A percentile compares a stretch with the other conserved stretches of the same genome.
phyloP scores from a whole-genome alignment of 1,140 invertebrate genomes.

The Meloidogyne floridensis region DNA sequence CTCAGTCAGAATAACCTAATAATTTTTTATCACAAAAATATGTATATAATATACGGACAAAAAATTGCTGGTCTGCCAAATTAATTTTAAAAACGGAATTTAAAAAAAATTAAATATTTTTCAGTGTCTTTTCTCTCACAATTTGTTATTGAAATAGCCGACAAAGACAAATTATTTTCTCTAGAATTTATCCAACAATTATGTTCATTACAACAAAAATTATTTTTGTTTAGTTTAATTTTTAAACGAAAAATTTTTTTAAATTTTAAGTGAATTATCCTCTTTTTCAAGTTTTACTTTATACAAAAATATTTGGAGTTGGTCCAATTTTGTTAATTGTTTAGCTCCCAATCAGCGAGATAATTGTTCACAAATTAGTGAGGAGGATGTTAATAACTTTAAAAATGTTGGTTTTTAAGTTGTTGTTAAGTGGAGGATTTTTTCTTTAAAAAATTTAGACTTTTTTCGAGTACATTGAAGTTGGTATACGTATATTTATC shows the following conservation, averaged over 20 bases:
- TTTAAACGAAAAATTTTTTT: not conserved
- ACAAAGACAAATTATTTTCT: slow-evolving; percentile 49
- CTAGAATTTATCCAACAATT: slow-evolving; percentile 51
- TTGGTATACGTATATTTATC: no score
- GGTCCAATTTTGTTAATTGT: slow-evolving; percentile 60
- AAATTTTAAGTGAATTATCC: not conserved
- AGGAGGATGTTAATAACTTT: slow-evolving; percentile 25
- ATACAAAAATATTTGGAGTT: slow-evolving; percentile 56
- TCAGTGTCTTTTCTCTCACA: slow-evolving; percentile 64
- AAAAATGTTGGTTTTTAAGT: not conserved
- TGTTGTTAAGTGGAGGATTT: not conserved
- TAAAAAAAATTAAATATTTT: slow-evolving; percentile 26
- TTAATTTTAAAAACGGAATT: not conserved
- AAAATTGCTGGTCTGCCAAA: no score
- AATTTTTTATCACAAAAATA: no score
- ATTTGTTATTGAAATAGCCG: slow-evolving; percentile 53
- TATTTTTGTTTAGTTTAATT: slow-evolving; percentile 22
- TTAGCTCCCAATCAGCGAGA: slow-evolving; percentile 50
- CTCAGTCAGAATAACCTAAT: no score
- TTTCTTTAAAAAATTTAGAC: no score
- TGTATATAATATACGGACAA: no score
- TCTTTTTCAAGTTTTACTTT: slow-evolving; percentile 10
- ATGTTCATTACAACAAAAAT: slow-evolving; percentile 53
- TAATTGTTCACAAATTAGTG: slow-evolving; percentile 56
- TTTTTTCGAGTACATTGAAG: no score